Evolutionary conservation across 2,113 vertebrate species (phyloP), one percentile per base, ranked within the genome.

Genomic region (Chroicocephalus ridibundus): DNA sequence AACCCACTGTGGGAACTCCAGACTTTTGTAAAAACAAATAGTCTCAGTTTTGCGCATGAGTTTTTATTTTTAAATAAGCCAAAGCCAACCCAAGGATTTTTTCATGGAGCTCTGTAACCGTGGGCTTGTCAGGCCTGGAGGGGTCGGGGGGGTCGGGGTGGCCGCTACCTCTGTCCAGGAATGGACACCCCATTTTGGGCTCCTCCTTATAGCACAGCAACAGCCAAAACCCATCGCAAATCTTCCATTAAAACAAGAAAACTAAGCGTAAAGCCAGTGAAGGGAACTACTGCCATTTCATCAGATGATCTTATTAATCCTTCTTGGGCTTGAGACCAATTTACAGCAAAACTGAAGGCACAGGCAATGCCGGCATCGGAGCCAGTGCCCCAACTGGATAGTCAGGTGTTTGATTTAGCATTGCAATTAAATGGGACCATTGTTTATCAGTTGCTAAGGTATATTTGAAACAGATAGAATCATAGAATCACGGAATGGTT

Each of bases 11-110:
- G 94, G 92, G 92, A 94, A 84, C 86, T 81, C 47, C 71, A 88
- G 89, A 51, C 60, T 71, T 88, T 0, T 68, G 42, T 36, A 60
- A 93, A 96, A 95, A 94, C 83, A 94, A 93, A 90, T 71, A 77
- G n/a, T 38, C 75, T 88, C 0, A 0, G 32, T 13, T 92, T 77
- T 91, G 76, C 0, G 0, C 57, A 64, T 11, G 46, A 86, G n/a
- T 31, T 96, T 93, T 89, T 94, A 70, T 91, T 96, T 95, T 95
- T 82, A 96, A 93, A 77, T 62, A 82, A 83, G 52, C 51, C 90
- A 89, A 85, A 85, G 40, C 74, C 8, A 40, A 82, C 13, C 0
- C 4, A 80, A 22, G 19, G 51, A 36, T 42, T 72, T 84, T 90
- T 90, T 78, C 77, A 85, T 2, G 9, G 58, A 70, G 64, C 44